Percentiles rank a stretch among this genome's conserved stretches.
Evolutionary conservation across 2,888 invertebrate species (phyloP).

Genomic region (Sphaerophoria rueppellii): DNA sequence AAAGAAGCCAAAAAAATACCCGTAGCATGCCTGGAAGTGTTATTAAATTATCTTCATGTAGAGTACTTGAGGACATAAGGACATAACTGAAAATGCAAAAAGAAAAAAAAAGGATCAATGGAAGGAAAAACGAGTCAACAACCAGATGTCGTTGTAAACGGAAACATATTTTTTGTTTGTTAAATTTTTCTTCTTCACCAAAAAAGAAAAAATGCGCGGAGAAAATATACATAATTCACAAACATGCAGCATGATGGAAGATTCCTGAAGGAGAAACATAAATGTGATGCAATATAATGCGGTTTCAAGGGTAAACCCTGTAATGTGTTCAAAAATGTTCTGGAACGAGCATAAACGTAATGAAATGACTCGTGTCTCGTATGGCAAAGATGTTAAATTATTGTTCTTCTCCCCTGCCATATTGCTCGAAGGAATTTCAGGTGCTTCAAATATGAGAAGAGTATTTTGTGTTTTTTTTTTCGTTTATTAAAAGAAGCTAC

Average conservation of each 20-base stretch:
- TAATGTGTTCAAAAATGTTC: slow-evolving; percentile 14
- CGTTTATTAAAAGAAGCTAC: no score
- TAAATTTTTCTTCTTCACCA: slow-evolving; percentile 10
- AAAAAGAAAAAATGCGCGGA: background rate
- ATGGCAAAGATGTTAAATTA: slow-evolving; percentile 6
- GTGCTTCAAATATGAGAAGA: no score
- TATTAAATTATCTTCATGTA: slow-evolving; percentile 69
- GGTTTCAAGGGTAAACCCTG: slow-evolving; percentile 29
- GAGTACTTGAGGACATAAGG: slow-evolving; percentile 30
- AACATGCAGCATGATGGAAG: background rate
- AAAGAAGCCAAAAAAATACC: slow-evolving; percentile 2
- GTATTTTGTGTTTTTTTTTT: no score
- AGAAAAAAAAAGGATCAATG: slow-evolving; percentile 20
- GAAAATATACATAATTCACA: slow-evolving; percentile 3
- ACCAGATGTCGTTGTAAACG: slow-evolving; percentile 57
- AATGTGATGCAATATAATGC: slow-evolving; percentile 22
- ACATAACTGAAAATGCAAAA: slow-evolving; percentile 37
- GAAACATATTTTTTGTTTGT: slow-evolving; percentile 44
- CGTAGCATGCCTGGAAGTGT: slow-evolving; percentile 50
- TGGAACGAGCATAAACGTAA: background rate
- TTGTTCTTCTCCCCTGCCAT: background rate
- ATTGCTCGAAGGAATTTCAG: background rate
- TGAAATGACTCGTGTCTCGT: slow-evolving; percentile 10
- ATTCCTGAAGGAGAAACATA: background rate
- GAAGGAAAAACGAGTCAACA: slow-evolving; percentile 35